Percentiles rank a stretch among this genome's conserved stretches.
These are phyloP conservation scores for Apus apus DNA, from an alignment of 2,113 vertebrate species.

Conservation along the genomic window DNA sequence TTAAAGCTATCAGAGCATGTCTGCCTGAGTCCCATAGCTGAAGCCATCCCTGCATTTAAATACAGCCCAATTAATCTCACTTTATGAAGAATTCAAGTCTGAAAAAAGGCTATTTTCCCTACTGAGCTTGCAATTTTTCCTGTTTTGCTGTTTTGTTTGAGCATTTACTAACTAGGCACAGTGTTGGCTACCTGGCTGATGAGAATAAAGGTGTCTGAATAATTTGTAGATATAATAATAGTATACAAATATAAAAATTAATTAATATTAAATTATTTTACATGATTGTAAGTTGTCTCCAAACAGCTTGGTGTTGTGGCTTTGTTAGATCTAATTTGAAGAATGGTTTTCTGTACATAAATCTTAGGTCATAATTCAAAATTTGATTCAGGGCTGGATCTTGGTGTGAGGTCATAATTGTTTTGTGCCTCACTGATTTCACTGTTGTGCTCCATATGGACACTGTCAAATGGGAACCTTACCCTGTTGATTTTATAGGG, in stretches of 20 bases:
- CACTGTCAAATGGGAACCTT: not conserved
- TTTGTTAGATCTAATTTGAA: not conserved
- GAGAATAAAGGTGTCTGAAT: not conserved
- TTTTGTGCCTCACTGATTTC: not conserved
- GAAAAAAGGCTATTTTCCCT: not conserved
- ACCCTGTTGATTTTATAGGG: not conserved
- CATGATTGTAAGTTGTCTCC: not conserved
- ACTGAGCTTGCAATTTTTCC: not conserved
- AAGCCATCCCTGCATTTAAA: not conserved
- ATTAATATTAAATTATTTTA: not conserved
- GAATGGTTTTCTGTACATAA: not conserved
- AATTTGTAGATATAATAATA: not conserved
- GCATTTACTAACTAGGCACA: not conserved
- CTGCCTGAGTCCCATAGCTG: not conserved
- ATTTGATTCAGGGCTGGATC: not conserved
- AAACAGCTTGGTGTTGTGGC: not conserved
- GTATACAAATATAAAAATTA: not conserved
- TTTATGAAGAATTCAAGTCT: not conserved
- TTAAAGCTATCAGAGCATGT: conserved; percentile 21
- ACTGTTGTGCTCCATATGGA: not conserved
- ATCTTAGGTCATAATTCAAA: not conserved
- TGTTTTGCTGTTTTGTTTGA: not conserved
- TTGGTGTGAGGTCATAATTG: not conserved
- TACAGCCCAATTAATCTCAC: conserved; percentile 30
- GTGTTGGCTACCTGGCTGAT: not conserved